Evolutionary conservation across 2,113 vertebrate genomes (phyloP).

Genomic region (Athene noctua): DNA sequence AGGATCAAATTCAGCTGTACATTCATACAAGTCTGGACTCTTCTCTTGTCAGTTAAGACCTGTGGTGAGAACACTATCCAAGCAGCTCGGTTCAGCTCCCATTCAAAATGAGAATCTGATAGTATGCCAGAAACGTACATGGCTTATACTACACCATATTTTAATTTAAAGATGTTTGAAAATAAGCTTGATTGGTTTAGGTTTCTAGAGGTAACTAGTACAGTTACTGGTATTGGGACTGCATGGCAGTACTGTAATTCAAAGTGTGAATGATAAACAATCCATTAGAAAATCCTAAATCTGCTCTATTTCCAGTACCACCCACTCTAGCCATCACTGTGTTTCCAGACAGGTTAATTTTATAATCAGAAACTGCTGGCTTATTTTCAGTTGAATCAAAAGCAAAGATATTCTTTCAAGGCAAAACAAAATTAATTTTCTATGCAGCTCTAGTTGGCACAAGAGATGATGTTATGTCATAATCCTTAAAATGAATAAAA

Average conservation of each 20-base stretch:
- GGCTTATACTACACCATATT: not conserved
- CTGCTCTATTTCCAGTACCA: not conserved
- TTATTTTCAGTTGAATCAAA: not conserved
- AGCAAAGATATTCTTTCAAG: not conserved
- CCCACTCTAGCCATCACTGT: not conserved
- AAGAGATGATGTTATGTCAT: not conserved
- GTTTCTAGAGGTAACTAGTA: not conserved
- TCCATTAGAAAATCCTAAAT: not conserved
- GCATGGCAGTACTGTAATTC: not conserved
- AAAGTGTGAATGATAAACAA: not conserved
- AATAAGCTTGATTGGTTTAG: not conserved
- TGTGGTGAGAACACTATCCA: not conserved
- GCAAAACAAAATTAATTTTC: not conserved
- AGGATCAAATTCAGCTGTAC: not conserved
- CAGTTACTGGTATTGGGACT: not conserved
- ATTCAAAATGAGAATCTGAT: not conserved
- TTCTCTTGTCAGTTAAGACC: not conserved
- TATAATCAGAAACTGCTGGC: not conserved
- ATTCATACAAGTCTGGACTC: fast-evolving
- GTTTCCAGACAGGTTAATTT: not conserved
- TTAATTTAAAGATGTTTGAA: not conserved
- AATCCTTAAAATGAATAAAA: not conserved
- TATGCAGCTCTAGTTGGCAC: not conserved
- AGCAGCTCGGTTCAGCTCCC: not conserved
- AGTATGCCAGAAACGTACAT: not conserved